phyloP scores from a whole-genome alignment of 2,888 invertebrate genomes.

The Macrosoma leucophasiata region DNA sequence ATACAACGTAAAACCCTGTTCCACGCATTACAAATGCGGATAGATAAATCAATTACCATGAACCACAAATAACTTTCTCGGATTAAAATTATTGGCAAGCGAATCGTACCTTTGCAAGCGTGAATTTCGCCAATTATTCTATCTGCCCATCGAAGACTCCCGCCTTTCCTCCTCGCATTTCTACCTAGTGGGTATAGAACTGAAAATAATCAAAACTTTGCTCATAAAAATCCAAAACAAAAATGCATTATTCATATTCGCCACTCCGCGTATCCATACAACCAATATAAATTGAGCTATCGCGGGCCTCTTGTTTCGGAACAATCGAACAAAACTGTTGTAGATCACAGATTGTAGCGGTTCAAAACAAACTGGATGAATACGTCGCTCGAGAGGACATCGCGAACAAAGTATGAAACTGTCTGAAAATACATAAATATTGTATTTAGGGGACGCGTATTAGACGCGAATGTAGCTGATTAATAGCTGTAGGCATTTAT shows the following conservation, averaged over 20 bases:
- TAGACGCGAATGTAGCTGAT: conserved; percentile 38
- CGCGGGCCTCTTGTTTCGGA: conserved; percentile 31
- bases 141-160: conserved; percentile 45
- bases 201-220: conserved; percentile 76
- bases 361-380: conserved; percentile 43
- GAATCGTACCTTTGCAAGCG: conserved; percentile 34
- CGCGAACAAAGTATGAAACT: conserved; percentile 67
- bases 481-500: conserved; percentile 28
- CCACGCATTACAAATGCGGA: conserved; percentile 19
- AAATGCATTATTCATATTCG: conserved; percentile 75
- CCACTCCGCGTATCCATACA: conserved; percentile 48
- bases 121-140: conserved; percentile 52
- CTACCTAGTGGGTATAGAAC: conserved; percentile 63
- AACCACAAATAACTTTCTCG: conserved; percentile 46
- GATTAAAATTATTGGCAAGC: conserved; percentile 39
- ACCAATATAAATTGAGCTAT: conserved; percentile 44
- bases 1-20: conserved; percentile 11
- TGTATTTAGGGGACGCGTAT: conserved; percentile 59
- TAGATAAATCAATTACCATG: conserved; percentile 32
- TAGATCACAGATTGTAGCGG: conserved; percentile 38
- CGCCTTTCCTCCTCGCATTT: conserved; percentile 41
- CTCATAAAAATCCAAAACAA: conserved; percentile 76
- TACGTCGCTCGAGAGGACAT: conserved; percentile 53
- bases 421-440: conserved; percentile 73
- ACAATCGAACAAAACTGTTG: conserved; percentile 33